These are phyloP conservation scores for Nothura maculosa DNA, from an alignment of 2,797 vertebrate species.

Conservation along the genomic window DNA sequence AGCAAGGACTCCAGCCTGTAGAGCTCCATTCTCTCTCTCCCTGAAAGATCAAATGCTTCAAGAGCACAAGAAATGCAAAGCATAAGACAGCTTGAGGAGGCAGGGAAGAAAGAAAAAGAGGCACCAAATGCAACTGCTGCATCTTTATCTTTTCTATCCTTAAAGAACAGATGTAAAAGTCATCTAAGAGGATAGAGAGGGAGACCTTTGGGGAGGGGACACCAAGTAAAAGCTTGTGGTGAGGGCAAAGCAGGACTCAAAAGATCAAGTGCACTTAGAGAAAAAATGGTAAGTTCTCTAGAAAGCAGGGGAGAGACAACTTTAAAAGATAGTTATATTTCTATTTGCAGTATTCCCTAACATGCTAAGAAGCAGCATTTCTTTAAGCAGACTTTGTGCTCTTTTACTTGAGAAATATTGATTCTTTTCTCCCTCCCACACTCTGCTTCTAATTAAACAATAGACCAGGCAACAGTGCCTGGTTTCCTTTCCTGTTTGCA, in stretches of 20 bases:
- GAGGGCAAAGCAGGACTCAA: neutral
- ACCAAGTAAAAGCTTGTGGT: neutral
- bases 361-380: neutral
- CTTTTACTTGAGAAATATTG: neutral
- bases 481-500: neutral
- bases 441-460: neutral
- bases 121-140: neutral
- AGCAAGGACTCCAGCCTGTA: neutral
- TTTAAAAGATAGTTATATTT: neutral
- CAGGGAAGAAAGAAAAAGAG: neutral
- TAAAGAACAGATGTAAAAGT: neutral
- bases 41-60: neutral
- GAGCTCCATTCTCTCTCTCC: neutral
- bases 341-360: neutral
- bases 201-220: neutral
- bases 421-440: neutral
- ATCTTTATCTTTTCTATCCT: neutral
- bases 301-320: neutral
- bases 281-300: neutral
- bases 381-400: neutral
- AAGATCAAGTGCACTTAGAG: neutral
- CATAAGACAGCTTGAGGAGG: fast-evolving
- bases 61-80: neutral
- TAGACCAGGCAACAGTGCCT: neutral
- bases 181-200: neutral